Conservation (phyloP, 2,888 invertebrate species). For the Hyles lineata region DNA sequence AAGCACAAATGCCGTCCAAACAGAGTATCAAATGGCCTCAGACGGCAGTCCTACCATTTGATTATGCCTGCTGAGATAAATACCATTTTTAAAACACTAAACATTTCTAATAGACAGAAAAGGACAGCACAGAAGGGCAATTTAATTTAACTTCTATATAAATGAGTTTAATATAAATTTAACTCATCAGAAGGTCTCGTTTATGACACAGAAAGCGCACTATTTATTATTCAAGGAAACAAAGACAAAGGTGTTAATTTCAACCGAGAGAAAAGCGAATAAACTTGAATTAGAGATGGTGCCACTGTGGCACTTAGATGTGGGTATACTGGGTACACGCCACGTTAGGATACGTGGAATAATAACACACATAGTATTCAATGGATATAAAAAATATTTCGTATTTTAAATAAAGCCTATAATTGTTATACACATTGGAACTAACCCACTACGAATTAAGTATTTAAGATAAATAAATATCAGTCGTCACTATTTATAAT, state of each 20-base stretch:
- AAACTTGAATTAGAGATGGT: constrained; percentile 77
- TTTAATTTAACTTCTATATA: not conserved
- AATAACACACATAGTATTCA: not conserved
- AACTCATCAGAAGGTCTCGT: constrained; percentile 24
- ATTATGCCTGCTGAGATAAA: not conserved
- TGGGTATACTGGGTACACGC: not conserved
- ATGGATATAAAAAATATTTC: no score
- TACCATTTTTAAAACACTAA: not conserved
- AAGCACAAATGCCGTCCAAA: no score
- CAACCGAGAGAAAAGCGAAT: constrained; percentile 64
- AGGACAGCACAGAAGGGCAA: not conserved
- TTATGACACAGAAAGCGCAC: constrained; percentile 28
- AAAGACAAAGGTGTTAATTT: constrained; percentile 70
- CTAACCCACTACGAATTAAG: no score
- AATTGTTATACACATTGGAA: no score
- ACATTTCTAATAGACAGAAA: not conserved
- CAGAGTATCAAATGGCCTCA: no score
- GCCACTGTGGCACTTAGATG: constrained; percentile 50
- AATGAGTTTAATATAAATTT: constrained; percentile 21
- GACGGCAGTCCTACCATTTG: no score
- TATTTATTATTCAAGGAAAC: constrained; percentile 36
- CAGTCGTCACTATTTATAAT: no score
- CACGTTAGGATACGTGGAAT: not conserved
- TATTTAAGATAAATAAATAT: no score
- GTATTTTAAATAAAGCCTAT: no score